Percentiles rank a stretch among this genome's conserved stretches.
phyloP scores from a whole-genome alignment of 2,113 vertebrate genomes.

The Aspidoscelis tigris region DNA sequence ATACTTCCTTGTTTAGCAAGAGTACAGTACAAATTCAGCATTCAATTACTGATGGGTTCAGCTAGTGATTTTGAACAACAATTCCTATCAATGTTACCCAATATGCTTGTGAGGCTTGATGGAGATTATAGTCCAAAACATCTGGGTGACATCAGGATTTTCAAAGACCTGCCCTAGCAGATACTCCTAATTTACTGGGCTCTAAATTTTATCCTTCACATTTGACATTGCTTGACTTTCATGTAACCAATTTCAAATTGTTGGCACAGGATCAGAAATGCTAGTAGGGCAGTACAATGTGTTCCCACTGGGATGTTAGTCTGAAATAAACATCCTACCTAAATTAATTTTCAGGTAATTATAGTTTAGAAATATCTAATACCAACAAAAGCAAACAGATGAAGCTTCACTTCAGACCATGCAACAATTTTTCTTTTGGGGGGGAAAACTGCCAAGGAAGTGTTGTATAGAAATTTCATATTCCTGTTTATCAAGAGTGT shows the following conservation, averaged over 20 bases:
- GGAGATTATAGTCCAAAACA: background rate
- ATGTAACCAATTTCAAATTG: constrained; percentile 57
- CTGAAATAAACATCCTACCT: constrained; percentile 70
- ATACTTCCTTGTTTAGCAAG: constrained; percentile 47
- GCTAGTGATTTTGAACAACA: no score
- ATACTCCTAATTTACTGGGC: constrained; percentile 20
- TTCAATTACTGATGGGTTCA: constrained; percentile 8
- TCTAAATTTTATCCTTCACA: constrained; percentile 35
- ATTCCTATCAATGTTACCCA: no score
- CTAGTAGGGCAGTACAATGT: constrained; percentile 72
- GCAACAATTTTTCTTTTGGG: constrained; percentile 2
- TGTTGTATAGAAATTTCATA: background rate
- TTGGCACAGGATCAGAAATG: constrained; percentile 65
- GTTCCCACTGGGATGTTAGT: constrained; percentile 65
- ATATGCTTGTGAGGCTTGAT: background rate
- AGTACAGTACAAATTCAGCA: constrained; percentile 45
- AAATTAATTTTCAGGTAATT: constrained; percentile 64
- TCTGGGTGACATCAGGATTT: background rate
- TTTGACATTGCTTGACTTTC: constrained; percentile 63
- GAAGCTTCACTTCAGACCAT: constrained; percentile 45
- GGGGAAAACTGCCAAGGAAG: background rate
- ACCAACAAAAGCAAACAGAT: constrained; percentile 59
- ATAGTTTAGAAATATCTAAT: constrained; percentile 55
- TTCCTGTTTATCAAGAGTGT: background rate
- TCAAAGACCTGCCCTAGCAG: background rate